A percentile compares a stretch with the other conserved stretches of the same genome.
Evolutionary conservation across 2,888 invertebrate genomes (phyloP).

Genomic region (Pterostichus madidus): DNA sequence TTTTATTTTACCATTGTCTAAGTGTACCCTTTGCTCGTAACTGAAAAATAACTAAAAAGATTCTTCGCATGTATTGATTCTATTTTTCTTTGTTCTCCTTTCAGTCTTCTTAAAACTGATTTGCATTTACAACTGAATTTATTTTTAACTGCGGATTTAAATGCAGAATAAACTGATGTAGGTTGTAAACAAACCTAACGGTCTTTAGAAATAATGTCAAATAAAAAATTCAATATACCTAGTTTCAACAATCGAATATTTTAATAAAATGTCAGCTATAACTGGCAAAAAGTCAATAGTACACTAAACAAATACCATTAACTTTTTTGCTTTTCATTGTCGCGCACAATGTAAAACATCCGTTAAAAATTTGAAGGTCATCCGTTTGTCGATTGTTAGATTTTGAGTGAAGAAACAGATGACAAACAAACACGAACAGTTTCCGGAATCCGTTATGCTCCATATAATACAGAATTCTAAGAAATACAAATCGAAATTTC

Average conservation of each 20-base stretch:
- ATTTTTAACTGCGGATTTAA: conserved; percentile 39
- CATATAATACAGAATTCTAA: conserved; percentile 26
- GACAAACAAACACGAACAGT: conserved; percentile 34
- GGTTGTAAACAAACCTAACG: conserved; percentile 29
- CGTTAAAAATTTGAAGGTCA: conserved; percentile 45
- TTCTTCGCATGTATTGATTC: conserved; percentile 6
- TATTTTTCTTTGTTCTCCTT: conserved; percentile 23
- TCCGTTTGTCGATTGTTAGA: conserved; percentile 26
- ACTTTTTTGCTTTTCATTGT: conserved; percentile 9
- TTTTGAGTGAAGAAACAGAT: conserved; percentile 21
- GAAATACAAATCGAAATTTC: conserved; percentile 42
- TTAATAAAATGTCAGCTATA: conserved; percentile 3
- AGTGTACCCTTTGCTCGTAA: conserved; percentile 8
- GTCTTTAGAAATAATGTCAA: neutral
- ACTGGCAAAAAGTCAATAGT: conserved; percentile 11
- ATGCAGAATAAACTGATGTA: conserved; percentile 25
- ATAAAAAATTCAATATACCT: conserved; percentile 24
- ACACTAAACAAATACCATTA: conserved; percentile 6
- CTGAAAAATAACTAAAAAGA: neutral
- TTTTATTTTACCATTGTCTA: conserved; percentile 1
- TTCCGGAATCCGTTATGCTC: conserved; percentile 41
- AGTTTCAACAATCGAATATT: conserved; percentile 18
- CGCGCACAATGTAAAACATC: conserved; percentile 38
- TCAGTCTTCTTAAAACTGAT: neutral
- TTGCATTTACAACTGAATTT: conserved; percentile 40